Conservation (phyloP, 2,888 invertebrate genomes). For the Uloborus plumipes region DNA sequence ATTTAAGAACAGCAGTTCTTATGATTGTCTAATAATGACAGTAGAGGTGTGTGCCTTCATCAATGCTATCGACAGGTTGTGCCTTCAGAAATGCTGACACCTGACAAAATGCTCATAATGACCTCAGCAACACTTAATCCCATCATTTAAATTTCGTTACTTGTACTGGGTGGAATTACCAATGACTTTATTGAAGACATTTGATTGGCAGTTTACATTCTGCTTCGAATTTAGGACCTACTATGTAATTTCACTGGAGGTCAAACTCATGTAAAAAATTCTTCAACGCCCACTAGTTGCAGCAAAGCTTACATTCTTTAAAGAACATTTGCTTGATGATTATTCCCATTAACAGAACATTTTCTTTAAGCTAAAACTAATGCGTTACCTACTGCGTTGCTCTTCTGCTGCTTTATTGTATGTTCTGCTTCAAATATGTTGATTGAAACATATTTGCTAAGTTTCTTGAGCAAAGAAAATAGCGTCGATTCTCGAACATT, state of each 20-base stretch:
- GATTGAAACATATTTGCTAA: no score
- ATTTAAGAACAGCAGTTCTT: no score
- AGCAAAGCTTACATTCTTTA: no score
- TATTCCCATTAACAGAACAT: no score
- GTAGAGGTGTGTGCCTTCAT: conserved; percentile 19
- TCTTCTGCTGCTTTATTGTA: no score
- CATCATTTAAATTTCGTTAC: conserved; percentile 45
- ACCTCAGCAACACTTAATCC: conserved; percentile 51
- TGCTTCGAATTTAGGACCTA: conserved; percentile 32
- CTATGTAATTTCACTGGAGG: conserved; percentile 32
- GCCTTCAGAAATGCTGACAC: conserved; percentile 33
- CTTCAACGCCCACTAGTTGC: conserved; percentile 27
- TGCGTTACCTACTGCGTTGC: no score
- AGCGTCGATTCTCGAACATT: no score
- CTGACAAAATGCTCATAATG: conserved; percentile 35
- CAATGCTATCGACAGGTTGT: conserved; percentile 44
- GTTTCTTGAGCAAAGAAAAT: no score
- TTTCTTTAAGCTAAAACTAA: no score
- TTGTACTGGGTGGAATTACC: conserved; percentile 27
- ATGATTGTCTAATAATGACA: not conserved
- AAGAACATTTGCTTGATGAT: no score
- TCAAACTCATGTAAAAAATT: conserved; percentile 18
- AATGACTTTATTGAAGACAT: conserved; percentile 37
- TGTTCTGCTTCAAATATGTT: no score
- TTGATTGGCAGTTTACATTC: conserved; percentile 26